Percentiles rank a stretch among this genome's conserved stretches.
phyloP scores from a whole-genome alignment of 1,140 invertebrate genomes.

The Acromyrmex heyeri region DNA sequence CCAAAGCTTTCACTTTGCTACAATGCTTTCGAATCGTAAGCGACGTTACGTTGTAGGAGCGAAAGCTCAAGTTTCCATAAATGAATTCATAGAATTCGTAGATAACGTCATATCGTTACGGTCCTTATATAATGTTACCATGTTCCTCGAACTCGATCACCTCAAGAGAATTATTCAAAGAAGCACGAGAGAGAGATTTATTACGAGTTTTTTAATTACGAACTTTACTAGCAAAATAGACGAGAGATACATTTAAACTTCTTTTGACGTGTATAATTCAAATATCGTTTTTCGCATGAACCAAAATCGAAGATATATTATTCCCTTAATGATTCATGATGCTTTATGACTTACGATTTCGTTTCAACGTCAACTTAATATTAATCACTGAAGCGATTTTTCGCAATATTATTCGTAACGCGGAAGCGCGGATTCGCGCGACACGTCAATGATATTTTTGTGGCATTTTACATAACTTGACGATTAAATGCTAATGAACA shows the following conservation, averaged over 20 bases:
- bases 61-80: conserved; percentile 33
- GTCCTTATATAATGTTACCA: background rate
- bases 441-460: conserved; percentile 11
- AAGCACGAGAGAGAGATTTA: background rate
- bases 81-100: conserved; percentile 13
- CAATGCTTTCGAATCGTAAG: background rate
- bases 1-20: too few relatives aligned
- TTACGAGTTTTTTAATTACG: conserved; percentile 8
- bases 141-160: conserved; percentile 7
- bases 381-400: background rate
- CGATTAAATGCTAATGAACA: conserved; percentile 44
- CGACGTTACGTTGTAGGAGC: background rate
- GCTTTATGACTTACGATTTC: background rate
- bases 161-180: background rate
- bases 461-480: conserved; percentile 41
- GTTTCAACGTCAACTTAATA: too few relatives aligned
- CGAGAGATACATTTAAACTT: background rate
- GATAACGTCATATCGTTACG: conserved; percentile 11
- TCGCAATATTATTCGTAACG: background rate
- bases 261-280: background rate
- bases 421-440: conserved; percentile 10
- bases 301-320: background rate
- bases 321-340: background rate
- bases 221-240: too few relatives aligned
- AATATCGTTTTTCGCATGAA: background rate